Base-by-base conservation (phyloP, 2,888 invertebrate species). In the Scelioninae gen. 2 region DNA sequence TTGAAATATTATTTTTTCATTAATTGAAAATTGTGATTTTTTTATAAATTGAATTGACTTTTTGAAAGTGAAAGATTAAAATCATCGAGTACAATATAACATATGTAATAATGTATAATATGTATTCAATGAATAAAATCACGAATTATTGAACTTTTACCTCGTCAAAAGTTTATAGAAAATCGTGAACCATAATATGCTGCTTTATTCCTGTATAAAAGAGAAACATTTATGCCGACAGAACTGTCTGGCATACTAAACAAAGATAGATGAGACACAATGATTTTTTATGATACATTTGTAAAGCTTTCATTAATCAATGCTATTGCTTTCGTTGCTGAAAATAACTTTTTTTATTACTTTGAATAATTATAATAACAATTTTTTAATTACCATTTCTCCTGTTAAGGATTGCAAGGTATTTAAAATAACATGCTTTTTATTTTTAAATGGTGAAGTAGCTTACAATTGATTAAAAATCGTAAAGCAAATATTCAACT, bases 21-120 rank as follows among this genome's bases (percentile, higher is more conserved):
- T 19, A 43, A 5, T 43, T 43, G n/a, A 19, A 43, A 19, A 28
- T 28, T 28, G 6, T 16, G 18, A 41, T 2, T 18, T 41, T 16
- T 41, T 35, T 10, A 2, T 18, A n/a, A 18, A 37, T 1, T 37
- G 5, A 13, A 11, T 37, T 11, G 15, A n/a, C n/a, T n/a, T n/a
- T 37, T 9, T 10, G 1, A 16, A 41, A 19, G 1, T 7, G 16
- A n/a, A 43, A n/a, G 9, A 43, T 43, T 13, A 50, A 73, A 73
- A 41, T 45, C 50, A 28, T 67, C 72, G 65, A 72, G 65, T 65
- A 72, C 57, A 72, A 65, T 71, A 58, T 55, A 52, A 53, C 18
- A n/a, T 55, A 63, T 68, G 68, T 60, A 68, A 63, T 73, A 68
- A 69, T 73, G 73, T 69, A 73, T 58, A 33, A 69, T 73, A 69